Base-by-base conservation (phyloP, 2,113 vertebrate species). In the Nyctereutes procyonoides region DNA sequence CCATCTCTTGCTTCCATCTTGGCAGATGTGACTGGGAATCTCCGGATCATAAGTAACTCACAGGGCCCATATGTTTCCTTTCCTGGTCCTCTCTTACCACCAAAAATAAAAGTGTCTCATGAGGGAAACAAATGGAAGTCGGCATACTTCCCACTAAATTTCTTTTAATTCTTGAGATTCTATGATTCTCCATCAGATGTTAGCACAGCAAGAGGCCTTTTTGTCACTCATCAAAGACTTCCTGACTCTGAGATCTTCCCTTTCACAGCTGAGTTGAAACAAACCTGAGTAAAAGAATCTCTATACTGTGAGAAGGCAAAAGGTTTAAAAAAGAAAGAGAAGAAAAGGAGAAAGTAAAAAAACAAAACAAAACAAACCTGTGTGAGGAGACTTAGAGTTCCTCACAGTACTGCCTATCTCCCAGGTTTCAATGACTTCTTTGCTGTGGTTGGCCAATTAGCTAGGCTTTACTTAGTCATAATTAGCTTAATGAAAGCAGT, bases 401-500 rank as follows among this genome's bases (percentile, higher is more conserved):
- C 51, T 80, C 48, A n/a, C 6, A 79, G 55, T 10, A n/a, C 1
- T 71, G 2, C 28, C 69, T n/a, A 62, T 35, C 32, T 84, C 35
- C 19, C 4, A 69, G 24, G 38, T 81, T 63, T 92, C 79, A 93
- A 73, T 83, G 85, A 32, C 43, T 20, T 91, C 84, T 56, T 84
- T 95, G 58, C 43, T 48, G 30, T 43, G 55, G 15, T 63, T 89
- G 76, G 35, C 19, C 14, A n/a, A 69, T 93, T 73, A 93, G n/a
- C 60, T 81, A 90, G 95, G 56, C 8, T 56, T 62, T 1, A 19
- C n/a, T 96, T 94, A 56, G 8, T 67, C 65, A 65, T 90, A 94
- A 86, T 95, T 82, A 77, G 86, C 80, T 85, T 88, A 43, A 82
- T 92, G 87, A 86, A 96, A 87, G 89, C 9, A 80, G 2, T n/a